Evolutionary conservation across 2,797 vertebrate species (phyloP).

Genomic region (Psittacula echo): DNA sequence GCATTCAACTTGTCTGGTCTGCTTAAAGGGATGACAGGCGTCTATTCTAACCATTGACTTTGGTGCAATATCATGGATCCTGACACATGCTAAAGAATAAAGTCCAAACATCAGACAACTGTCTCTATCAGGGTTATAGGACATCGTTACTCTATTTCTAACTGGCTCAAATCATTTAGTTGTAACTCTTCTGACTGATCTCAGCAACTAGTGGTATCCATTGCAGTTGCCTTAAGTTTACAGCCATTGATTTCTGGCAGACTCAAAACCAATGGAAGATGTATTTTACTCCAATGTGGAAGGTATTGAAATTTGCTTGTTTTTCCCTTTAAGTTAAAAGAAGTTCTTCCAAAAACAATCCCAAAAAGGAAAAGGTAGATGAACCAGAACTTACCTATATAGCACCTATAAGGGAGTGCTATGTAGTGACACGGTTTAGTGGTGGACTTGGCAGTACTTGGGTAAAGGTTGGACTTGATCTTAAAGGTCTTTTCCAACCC

Average conservation of each 20-base stretch:
- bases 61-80: background rate
- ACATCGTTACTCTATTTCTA: background rate
- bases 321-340: background rate
- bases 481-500: background rate
- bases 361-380: background rate
- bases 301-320: background rate
- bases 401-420: background rate
- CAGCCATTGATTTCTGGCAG: background rate
- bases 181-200: background rate
- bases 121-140: background rate
- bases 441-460: background rate
- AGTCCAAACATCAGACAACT: background rate
- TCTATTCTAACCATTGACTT: background rate
- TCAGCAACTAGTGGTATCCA: accelerated
- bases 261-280: background rate
- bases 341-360: accelerated
- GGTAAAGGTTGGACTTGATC: background rate
- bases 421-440: background rate
- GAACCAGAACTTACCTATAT: background rate
- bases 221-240: background rate
- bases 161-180: background rate
- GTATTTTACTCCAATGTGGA: background rate
- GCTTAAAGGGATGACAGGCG: background rate
- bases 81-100: background rate
- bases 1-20: background rate